Evolutionary conservation across 1,140 invertebrate species (phyloP), one percentile per base, ranked within the genome.

Genomic region (Drosophila subpulchrella): DNA sequence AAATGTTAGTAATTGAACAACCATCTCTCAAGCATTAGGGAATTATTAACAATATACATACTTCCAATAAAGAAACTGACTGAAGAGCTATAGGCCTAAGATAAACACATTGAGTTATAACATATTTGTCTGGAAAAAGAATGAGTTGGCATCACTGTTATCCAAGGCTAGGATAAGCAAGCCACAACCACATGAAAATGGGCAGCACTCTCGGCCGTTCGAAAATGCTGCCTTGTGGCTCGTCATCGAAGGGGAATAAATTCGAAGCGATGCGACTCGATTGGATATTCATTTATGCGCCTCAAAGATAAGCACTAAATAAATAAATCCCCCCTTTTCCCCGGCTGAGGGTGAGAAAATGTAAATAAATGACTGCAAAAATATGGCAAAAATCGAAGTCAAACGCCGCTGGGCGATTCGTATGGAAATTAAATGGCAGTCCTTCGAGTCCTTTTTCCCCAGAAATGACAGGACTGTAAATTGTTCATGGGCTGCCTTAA

Each of bases 241-340:
- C 61, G 50, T 73, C 75, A 82, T 68, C 70, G 50, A 74, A 83
- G 78, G 81, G 62, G 73, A 83, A 78, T 83, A 75, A 78, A 84
- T 65, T 74, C 81, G 60, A 79, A 38, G 60, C 65, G 84, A 80
- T 74, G 60, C 78, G 74, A 51, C 48, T 67, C 71, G 67, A 86
- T 83, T 88, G 72, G 62, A 77, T 88, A 88, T 88, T 88, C 83
- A 88, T 88, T 88, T 88, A 88, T 88, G 83, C 83, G 83, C 65
- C 83, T 88, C 72, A 38, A 79, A 80, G 84, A 88, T 89, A 88
- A 88, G 83, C 84, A 88, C 84, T 83, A 86, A 88, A 86, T 88
- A 86, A 86, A 86, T 82, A 86, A 86, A 76, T 76, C 59, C 56
- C 60, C 62, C 27, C 27, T 13, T 20, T 27, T 5, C 3, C 27